A percentile compares a stretch with the other conserved stretches of the same genome.
phyloP scores from a whole-genome alignment of 2,113 vertebrate genomes.

The Phaethornis superciliosus region DNA sequence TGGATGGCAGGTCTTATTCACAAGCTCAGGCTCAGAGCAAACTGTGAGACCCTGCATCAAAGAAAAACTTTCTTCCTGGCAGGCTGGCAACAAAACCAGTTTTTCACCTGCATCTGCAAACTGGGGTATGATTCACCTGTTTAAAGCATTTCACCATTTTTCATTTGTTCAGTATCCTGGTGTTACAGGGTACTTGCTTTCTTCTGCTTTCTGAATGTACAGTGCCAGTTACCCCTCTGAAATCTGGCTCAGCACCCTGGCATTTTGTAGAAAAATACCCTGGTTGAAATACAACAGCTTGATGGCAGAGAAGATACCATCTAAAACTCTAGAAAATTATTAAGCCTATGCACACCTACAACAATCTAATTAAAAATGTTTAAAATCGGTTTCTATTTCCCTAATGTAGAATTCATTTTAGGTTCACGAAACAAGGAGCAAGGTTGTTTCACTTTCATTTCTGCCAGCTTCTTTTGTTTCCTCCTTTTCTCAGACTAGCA shows the following conservation, averaged over 20 bases:
- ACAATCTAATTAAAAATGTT: neutral
- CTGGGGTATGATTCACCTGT: neutral
- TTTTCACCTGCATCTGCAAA: neutral
- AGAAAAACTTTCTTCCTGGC: neutral
- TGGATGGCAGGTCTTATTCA: neutral
- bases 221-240: neutral
- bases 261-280: neutral
- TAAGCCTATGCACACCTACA: neutral
- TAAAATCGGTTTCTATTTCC: neutral
- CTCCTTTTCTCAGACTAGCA: neutral
- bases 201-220: neutral
- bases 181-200: neutral
- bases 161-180: neutral
- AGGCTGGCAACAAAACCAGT: neutral
- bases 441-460: conserved; percentile 65
- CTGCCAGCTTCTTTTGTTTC: conserved; percentile 25
- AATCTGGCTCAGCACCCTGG: neutral
- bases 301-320: neutral
- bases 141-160: neutral
- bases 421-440: accelerated
- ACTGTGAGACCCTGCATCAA: neutral
- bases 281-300: conserved; percentile 12
- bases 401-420: neutral
- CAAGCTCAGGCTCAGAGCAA: conserved; percentile 27
- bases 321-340: neutral